Base-by-base conservation (phyloP, 2,888 invertebrate genomes). In the Andricus curvator region DNA sequence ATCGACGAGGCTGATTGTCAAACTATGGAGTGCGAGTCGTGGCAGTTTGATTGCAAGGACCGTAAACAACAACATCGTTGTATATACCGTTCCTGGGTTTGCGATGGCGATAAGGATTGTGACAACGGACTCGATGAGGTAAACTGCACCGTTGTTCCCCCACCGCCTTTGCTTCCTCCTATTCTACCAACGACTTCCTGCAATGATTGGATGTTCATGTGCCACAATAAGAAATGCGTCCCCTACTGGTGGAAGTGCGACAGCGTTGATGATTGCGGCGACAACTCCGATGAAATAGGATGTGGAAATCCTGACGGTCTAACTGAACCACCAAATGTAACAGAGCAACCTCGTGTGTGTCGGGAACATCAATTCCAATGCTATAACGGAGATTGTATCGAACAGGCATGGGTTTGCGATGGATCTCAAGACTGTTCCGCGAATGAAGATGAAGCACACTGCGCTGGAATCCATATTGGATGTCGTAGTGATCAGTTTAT, bases 191-290 rank as follows among this genome's bases (percentile, higher is more conserved):
- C 88, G 29, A 89, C 93, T 9, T 93, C 94, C 0, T 97, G 97
- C 87, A 94, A 95, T 70, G 95, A 96, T 84, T 97, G 96, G 96
- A 97, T 96, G 96, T 97, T 96, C 89, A 94, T 94, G 85, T 97
- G 97, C 88, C 93, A 94, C 25, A 96, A 96, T 86, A 94, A 93
- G 15, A 95, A 95, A 90, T 97, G 96, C 88, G 94, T 97, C 68
- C 96, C 96, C 0, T 95, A 95, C 84, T 96, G 96, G 96, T 96
- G 96, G 97, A 95, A 96, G 84, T 97, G 97, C 89, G 97, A 97
- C 88, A 94, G 93, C 41, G 95, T 96, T 1, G 94, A 96, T 86
- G 97, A 97, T 87, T 97, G 97, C 85, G 95, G 95, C 0, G 97
- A 97, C 85, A 94, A 94, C 64, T 95, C 96, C 0, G 97, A 97